Conservation (phyloP, 2,113 vertebrate genomes). For the Hippocampus abdominalis region DNA sequence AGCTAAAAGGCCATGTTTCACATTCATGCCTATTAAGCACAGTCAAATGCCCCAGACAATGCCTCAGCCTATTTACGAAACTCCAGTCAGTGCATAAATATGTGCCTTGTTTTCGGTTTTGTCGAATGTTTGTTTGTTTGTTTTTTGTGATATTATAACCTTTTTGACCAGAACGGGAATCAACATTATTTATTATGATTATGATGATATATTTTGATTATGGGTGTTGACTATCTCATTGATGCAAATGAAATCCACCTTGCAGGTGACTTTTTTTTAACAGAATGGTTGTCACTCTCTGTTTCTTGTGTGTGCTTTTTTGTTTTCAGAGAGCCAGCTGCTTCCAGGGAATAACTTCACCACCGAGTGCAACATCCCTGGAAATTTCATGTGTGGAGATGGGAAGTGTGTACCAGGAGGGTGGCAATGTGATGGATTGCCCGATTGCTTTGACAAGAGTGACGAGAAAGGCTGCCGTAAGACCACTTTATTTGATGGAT, state of each 20-base stretch:
- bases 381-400: conserved; percentile 93
- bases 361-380: conserved; percentile 93
- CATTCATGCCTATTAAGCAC: conserved; percentile 53
- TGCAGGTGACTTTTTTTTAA: conserved; percentile 19
- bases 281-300: conserved; percentile 1
- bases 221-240: conserved; percentile 19
- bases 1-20: conserved; percentile 52
- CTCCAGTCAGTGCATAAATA: conserved; percentile 17
- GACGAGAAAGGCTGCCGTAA: conserved; percentile 96
- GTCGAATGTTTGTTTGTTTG: conserved; percentile 12
- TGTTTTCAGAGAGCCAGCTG: conserved; percentile 84
- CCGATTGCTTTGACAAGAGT: conserved; percentile 91
- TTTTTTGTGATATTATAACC: conserved; percentile 18
- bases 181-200: conserved; percentile 3
- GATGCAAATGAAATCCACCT: conserved; percentile 8
- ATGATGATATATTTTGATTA: conserved; percentile 25
- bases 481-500: conserved; percentile 53
- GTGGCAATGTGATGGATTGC: conserved; percentile 90
- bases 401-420: conserved; percentile 87
- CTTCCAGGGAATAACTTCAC: conserved; percentile 93
- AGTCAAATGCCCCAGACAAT: conserved; percentile 23
- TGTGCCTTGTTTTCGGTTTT: conserved; percentile 9
- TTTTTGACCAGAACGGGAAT: neutral
- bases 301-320: conserved; percentile 6
- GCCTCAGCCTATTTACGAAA: conserved; percentile 13